phyloP scores from a whole-genome alignment of 1,140 invertebrate species.

The Popillia japonica region DNA sequence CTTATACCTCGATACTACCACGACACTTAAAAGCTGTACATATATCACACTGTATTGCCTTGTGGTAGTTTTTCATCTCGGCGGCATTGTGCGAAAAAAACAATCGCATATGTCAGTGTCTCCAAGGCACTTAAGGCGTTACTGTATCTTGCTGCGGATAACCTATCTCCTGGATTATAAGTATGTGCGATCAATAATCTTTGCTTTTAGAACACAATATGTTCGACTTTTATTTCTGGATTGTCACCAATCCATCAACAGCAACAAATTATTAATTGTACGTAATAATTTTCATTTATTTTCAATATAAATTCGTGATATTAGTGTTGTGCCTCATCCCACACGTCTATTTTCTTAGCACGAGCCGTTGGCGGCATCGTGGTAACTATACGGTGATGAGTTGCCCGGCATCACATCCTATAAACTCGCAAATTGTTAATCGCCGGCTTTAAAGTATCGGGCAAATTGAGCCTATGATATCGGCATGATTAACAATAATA shows the following conservation, averaged over 20 bases:
- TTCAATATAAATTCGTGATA: too few relatives aligned
- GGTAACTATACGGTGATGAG: not conserved
- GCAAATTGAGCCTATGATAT: conserved; percentile 40
- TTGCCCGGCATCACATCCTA: not conserved
- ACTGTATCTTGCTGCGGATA: not conserved
- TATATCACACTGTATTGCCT: conserved; percentile 21
- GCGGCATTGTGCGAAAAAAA: not conserved
- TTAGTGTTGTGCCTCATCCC: too few relatives aligned
- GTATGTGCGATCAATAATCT: not conserved
- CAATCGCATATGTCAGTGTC: conserved; percentile 26
- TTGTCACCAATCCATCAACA: too few relatives aligned
- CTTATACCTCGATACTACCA: conserved; percentile 23
- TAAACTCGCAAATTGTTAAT: conserved; percentile 29
- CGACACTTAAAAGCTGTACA: conserved; percentile 29
- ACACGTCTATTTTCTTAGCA: too few relatives aligned
- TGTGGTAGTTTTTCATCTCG: conserved; percentile 20
- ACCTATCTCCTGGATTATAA: not conserved
- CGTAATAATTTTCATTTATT: too few relatives aligned
- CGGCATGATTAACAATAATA: conserved; percentile 41
- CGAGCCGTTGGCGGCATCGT: not conserved
- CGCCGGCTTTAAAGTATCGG: conserved; percentile 23
- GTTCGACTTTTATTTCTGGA: too few relatives aligned
- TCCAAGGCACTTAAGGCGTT: not conserved
- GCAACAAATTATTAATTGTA: too few relatives aligned
- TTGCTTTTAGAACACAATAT: not conserved